A percentile compares a stretch with the other conserved stretches of the same genome.
Conservation (phyloP, 2,888 invertebrate species). For the Pecten maximus region DNA sequence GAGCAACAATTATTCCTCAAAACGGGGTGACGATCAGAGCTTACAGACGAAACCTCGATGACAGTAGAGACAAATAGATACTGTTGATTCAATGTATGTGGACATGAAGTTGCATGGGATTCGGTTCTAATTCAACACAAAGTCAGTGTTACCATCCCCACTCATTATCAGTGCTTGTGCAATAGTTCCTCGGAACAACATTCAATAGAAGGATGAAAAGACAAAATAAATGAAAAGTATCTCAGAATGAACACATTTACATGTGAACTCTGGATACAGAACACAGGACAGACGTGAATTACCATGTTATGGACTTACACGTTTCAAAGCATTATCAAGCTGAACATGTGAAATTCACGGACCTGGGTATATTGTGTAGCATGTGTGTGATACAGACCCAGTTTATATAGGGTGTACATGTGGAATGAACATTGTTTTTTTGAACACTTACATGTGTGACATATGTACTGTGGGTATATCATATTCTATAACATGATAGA, state of each 20-base stretch:
- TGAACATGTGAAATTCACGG: not conserved
- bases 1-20: slow-evolving; percentile 76
- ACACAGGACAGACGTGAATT: not conserved
- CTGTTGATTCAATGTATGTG: not conserved
- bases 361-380: not conserved
- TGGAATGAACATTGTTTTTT: not conserved
- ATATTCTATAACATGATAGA: not conserved
- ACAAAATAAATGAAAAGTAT: not conserved
- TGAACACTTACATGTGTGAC: not conserved
- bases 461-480: not conserved
- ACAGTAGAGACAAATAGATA: slow-evolving; percentile 40
- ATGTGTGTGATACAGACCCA: not conserved
- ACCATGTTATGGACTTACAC: not conserved
- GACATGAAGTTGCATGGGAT: not conserved
- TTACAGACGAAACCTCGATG: slow-evolving; percentile 43
- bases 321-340: not conserved
- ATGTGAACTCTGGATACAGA: not conserved
- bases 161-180: not conserved
- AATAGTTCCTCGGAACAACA: slow-evolving; percentile 13
- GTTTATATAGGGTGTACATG: not conserved
- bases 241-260: not conserved
- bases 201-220: not conserved
- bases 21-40: slow-evolving; percentile 70
- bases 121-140: not conserved
- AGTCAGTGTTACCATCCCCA: not conserved